phyloP scores from a whole-genome alignment of 2,113 vertebrate species.

The Amphiprion percula region DNA sequence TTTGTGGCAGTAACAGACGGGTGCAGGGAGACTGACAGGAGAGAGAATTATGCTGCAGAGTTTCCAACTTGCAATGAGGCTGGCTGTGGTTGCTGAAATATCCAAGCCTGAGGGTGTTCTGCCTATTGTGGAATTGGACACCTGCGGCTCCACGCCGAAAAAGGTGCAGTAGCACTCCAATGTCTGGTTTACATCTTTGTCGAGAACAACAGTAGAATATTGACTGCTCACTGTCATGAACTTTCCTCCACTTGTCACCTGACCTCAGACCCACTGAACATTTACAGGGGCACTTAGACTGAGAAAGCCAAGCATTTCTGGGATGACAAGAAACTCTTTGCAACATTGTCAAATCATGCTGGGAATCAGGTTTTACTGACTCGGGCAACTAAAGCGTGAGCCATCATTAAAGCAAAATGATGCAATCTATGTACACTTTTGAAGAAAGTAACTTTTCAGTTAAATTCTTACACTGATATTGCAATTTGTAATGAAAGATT shows the following conservation, averaged over 20 bases:
- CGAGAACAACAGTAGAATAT: neutral
- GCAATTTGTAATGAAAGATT: too few relatives aligned
- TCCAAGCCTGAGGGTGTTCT: neutral
- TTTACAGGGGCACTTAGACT: neutral
- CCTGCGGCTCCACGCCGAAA: neutral
- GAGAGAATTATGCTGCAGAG: neutral
- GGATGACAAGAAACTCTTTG: too few relatives aligned
- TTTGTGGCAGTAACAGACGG: neutral
- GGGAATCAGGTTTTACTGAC: too few relatives aligned
- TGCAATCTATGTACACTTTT: too few relatives aligned
- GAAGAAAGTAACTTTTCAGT: too few relatives aligned
- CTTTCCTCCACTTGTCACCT: neutral
- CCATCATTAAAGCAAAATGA: too few relatives aligned
- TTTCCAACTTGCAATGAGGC: neutral
- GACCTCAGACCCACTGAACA: neutral
- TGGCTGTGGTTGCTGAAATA: neutral
- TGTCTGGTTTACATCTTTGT: constrained; percentile 8
- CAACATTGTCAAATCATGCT: too few relatives aligned
- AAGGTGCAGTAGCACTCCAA: too few relatives aligned
- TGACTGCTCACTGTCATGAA: constrained; percentile 1
- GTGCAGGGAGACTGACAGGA: neutral
- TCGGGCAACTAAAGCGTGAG: too few relatives aligned
- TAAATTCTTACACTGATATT: too few relatives aligned
- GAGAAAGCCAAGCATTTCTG: neutral
- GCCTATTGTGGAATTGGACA: neutral